These are phyloP conservation scores for Gonocerus acuteangulatus DNA, from an alignment of 2,888 invertebrate genomes.

Conservation along the genomic window DNA sequence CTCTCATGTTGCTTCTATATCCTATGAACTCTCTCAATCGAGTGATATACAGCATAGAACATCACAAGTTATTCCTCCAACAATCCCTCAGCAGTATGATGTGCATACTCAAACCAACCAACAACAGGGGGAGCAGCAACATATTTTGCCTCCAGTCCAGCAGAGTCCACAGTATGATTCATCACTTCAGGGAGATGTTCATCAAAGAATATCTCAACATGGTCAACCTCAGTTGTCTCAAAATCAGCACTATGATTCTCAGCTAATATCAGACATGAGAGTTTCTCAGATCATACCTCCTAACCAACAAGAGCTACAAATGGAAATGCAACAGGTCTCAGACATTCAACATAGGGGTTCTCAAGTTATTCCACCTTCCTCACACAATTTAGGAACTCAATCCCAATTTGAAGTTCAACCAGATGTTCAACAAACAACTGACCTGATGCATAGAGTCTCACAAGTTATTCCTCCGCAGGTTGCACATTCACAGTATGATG, in stretches of 20 bases:
- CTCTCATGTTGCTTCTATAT: neutral
- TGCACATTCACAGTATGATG: neutral
- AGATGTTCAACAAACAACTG: conserved; percentile 38
- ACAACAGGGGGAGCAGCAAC: neutral
- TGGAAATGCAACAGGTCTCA: neutral
- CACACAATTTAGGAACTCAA: neutral
- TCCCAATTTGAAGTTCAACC: neutral
- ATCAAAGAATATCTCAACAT: conserved; percentile 8
- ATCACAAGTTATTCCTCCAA: neutral
- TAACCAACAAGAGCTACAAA: neutral
- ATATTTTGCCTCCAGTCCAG: neutral
- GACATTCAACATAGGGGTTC: conserved; percentile 21
- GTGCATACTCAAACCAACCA: neutral
- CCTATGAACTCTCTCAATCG: neutral
- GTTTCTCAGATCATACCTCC: conserved; percentile 16
- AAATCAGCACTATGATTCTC: neutral
- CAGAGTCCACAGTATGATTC: neutral
- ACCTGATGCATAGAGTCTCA: conserved; percentile 44
- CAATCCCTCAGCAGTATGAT: neutral
- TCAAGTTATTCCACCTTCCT: conserved; percentile 15
- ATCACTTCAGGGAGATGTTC: neutral
- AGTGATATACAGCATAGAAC: neutral
- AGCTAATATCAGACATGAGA: neutral
- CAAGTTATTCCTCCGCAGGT: conserved; percentile 28
- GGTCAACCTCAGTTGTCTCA: neutral